Percentiles rank a stretch among this genome's conserved stretches.
Evolutionary conservation across 2,797 vertebrate genomes (phyloP).

Genomic region (Sylvia borin): DNA sequence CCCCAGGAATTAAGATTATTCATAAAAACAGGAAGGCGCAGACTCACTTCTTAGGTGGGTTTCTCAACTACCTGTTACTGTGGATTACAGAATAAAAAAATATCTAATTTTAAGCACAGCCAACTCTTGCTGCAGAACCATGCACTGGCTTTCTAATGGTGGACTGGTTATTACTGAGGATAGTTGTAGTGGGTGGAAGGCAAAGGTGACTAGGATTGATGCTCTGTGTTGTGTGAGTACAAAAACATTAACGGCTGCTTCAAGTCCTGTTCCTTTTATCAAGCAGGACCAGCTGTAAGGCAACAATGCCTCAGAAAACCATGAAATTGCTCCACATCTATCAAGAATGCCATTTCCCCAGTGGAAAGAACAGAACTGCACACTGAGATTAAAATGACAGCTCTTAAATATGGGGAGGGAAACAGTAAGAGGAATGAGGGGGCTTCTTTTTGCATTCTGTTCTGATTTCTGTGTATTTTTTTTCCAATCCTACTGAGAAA

Average conservation of each 20-base stretch:
- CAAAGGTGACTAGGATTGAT: neutral
- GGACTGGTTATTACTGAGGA: neutral
- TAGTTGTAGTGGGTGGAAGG: neutral
- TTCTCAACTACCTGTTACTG: neutral
- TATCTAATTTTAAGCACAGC: neutral
- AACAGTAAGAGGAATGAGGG: neutral
- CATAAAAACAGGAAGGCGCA: neutral
- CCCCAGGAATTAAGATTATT: neutral
- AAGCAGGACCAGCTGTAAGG: neutral
- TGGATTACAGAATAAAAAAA: neutral
- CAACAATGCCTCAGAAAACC: neutral
- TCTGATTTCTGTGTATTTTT: neutral
- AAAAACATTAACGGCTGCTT: neutral
- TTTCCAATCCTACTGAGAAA: neutral
- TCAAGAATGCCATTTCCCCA: neutral
- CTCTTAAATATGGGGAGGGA: neutral
- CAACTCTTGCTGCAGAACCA: neutral
- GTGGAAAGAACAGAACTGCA: neutral
- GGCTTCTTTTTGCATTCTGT: neutral
- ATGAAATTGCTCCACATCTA: neutral
- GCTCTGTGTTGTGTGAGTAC: neutral
- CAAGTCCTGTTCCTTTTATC: neutral
- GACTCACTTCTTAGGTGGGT: neutral
- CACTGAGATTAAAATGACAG: neutral
- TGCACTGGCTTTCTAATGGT: neutral